These are phyloP conservation scores for Apocheima hispidaria DNA, from an alignment of 2,888 invertebrate species.

Conservation along the genomic window DNA sequence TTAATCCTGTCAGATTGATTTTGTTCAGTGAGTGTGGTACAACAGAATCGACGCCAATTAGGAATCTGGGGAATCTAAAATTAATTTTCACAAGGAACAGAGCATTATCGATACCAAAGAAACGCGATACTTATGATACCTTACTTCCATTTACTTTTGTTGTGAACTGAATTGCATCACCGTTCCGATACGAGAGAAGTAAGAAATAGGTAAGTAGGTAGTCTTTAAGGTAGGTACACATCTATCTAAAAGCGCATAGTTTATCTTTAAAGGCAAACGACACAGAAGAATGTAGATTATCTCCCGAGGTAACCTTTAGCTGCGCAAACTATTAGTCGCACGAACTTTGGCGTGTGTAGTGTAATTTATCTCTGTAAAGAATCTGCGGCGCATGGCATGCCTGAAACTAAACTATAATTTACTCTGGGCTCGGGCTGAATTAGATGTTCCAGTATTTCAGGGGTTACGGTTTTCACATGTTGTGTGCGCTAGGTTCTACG, in stretches of 20 bases:
- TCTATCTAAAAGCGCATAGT: slow-evolving; percentile 21
- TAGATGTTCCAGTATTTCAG: slow-evolving; percentile 27
- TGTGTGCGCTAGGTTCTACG: slow-evolving; percentile 6
- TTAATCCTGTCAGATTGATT: too few relatives aligned
- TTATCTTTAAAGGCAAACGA: slow-evolving; percentile 38
- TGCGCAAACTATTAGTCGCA: slow-evolving; percentile 38
- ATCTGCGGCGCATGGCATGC: slow-evolving; percentile 32
- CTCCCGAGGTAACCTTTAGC: slow-evolving; percentile 36
- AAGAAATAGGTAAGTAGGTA: too few relatives aligned
- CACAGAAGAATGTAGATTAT: slow-evolving; percentile 37
- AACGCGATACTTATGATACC: too few relatives aligned
- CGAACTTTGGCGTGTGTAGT: slow-evolving; percentile 42
- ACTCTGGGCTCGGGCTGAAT: slow-evolving; percentile 33
- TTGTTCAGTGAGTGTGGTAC: too few relatives aligned
- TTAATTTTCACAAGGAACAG: too few relatives aligned
- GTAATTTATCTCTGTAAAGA: slow-evolving; percentile 43
- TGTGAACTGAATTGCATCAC: too few relatives aligned
- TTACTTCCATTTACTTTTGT: too few relatives aligned
- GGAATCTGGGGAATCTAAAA: too few relatives aligned
- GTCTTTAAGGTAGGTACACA: neutral
- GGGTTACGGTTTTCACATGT: slow-evolving; percentile 30
- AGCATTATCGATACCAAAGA: too few relatives aligned
- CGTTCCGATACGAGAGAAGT: too few relatives aligned
- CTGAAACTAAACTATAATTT: slow-evolving; percentile 37
- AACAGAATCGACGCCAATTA: too few relatives aligned